These are phyloP conservation scores for Psilanteris sp. DNA, from an alignment of 1,140 invertebrate species.

Conservation along the genomic window DNA sequence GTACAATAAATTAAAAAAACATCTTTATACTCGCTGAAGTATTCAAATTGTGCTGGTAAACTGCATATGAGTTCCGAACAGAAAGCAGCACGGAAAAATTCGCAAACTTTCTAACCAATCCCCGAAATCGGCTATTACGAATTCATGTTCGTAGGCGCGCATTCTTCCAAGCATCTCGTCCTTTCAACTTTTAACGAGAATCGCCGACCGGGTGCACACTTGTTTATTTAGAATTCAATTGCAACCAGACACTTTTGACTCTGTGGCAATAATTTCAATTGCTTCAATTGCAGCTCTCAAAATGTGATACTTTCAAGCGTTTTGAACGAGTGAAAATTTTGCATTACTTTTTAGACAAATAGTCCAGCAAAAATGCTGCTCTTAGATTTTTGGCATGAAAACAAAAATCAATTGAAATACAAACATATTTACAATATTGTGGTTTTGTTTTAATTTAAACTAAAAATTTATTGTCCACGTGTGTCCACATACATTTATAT, in stretches of 20 bases:
- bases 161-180: constrained; percentile 24
- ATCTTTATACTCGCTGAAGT: constrained; percentile 15
- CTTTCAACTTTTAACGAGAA: constrained; percentile 29
- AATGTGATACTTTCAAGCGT: not conserved
- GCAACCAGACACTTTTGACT: not conserved
- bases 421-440: constrained; percentile 4
- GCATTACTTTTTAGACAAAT: constrained; percentile 8
- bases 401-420: constrained; percentile 7
- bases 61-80: constrained; percentile 49
- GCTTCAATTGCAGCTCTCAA: not conserved
- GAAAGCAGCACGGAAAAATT: constrained; percentile 33
- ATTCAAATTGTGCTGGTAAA: constrained; percentile 45
- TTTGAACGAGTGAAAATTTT: not conserved
- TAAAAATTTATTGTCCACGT: not conserved
- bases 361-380: constrained; percentile 1
- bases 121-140: constrained; percentile 51
- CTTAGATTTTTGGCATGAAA: constrained; percentile 10
- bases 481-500: not conserved
- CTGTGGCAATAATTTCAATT: constrained; percentile 3
- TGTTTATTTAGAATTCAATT: constrained; percentile 47
- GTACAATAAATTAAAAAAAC: constrained; percentile 50
- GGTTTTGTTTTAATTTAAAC: not conserved
- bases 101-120: constrained; percentile 55
- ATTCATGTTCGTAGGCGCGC: constrained; percentile 33
- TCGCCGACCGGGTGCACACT: not conserved